These are phyloP conservation scores for Yoshiicerus persimilis DNA, from an alignment of 1,140 invertebrate species.

Conservation along the genomic window DNA sequence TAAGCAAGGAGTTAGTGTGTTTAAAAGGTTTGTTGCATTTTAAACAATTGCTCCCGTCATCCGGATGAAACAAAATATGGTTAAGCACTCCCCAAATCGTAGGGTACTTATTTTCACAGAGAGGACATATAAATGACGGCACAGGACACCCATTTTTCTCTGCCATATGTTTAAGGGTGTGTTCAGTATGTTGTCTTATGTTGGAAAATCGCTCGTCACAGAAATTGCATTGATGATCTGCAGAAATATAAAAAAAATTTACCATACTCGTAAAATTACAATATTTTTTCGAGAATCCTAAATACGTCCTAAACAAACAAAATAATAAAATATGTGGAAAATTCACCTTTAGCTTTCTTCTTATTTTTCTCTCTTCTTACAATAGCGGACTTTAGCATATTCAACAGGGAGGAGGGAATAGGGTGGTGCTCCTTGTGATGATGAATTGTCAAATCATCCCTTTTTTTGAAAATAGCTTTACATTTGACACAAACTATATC, in stretches of 20 bases:
- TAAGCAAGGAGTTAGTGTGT: background rate
- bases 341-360: too few species aligned
- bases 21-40: background rate
- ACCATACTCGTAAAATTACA: too few species aligned
- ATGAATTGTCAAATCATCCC: background rate
- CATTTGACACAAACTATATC: background rate
- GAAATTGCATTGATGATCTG: background rate
- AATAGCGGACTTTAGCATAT: background rate
- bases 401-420: background rate
- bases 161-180: background rate
- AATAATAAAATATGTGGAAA: too few species aligned
- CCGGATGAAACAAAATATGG: background rate
- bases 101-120: background rate
- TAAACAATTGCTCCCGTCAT: background rate
- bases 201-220: background rate
- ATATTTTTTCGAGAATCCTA: too few species aligned
- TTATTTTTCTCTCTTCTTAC: background rate
- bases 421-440: background rate
- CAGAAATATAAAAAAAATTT: background rate
- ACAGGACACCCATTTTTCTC: background rate
- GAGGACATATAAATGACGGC: background rate
- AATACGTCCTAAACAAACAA: too few species aligned
- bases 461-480: background rate
- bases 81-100: background rate
- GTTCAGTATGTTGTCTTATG: background rate